Percentiles rank a stretch among this genome's conserved stretches.
Conservation (phyloP, 2,113 vertebrate species). For the Microcebus lehilahytsara region DNA sequence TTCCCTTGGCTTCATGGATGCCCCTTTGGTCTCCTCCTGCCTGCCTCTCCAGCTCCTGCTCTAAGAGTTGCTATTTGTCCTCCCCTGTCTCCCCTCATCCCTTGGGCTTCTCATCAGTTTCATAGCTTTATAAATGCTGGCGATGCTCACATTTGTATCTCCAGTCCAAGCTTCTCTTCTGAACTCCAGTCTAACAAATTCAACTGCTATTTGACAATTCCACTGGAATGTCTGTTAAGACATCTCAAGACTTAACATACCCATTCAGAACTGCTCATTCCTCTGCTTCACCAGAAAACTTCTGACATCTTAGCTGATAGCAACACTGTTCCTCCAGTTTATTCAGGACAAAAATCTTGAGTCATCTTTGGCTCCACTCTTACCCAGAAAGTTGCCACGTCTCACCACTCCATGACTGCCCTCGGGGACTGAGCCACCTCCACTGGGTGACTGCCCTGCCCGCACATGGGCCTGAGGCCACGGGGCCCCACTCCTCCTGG, state of each 20-base stretch:
- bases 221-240: neutral
- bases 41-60: neutral
- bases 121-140: neutral
- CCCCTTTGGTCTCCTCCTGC: neutral
- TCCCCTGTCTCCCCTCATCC: neutral
- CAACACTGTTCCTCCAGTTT: neutral
- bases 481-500: neutral
- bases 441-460: neutral
- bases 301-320: neutral
- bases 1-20: neutral
- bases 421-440: neutral
- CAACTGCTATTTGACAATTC: neutral
- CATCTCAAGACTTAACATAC: neutral
- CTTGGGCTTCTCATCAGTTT: neutral
- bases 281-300: neutral
- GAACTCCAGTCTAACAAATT: neutral
- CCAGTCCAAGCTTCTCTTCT: neutral
- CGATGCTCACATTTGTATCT: neutral
- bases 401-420: too few species aligned
- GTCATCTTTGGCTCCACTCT: neutral
- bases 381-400: neutral
- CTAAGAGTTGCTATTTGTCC: neutral
- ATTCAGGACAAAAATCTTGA: neutral
- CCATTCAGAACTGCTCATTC: neutral
- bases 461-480: neutral